Evolutionary conservation across 2,797 vertebrate genomes (phyloP).

Genomic region (Rhadinocentrus ornatus): DNA sequence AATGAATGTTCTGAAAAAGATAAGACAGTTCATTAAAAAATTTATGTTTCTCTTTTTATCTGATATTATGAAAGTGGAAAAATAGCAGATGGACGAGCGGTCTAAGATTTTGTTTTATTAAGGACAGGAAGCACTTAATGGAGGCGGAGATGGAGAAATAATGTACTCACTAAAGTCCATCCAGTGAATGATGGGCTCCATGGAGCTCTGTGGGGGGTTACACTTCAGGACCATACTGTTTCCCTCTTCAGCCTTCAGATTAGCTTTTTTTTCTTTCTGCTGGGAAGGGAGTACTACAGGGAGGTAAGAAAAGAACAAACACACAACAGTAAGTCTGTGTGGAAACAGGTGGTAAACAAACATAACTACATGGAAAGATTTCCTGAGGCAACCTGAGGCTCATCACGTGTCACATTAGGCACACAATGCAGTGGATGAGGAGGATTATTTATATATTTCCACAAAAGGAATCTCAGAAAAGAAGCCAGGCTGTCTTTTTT

Average conservation of each 20-base stretch:
- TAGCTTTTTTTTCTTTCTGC: slow-evolving; percentile 80
- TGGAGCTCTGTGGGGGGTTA: slow-evolving; percentile 80
- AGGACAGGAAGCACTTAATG: slow-evolving; percentile 41
- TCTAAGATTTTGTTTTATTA: slow-evolving; percentile 15
- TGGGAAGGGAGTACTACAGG: slow-evolving; percentile 75
- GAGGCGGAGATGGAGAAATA: slow-evolving; percentile 38
- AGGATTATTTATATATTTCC: slow-evolving; percentile 17
- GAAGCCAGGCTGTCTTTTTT: slow-evolving; percentile 24
- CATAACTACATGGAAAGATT: slow-evolving; percentile 23
- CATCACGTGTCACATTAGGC: slow-evolving; percentile 23
- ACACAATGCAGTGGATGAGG: slow-evolving; percentile 10
- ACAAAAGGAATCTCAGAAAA: slow-evolving; percentile 26
- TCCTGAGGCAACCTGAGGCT: slow-evolving; percentile 20
- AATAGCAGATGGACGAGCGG: slow-evolving; percentile 13
- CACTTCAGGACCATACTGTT: slow-evolving; percentile 76
- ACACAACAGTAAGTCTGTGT: slow-evolving; percentile 7
- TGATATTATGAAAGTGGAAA: slow-evolving; percentile 17
- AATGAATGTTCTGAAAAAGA: neutral
- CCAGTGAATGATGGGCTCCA: slow-evolving; percentile 85
- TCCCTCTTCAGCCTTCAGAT: slow-evolving; percentile 72
- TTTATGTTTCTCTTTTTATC: neutral
- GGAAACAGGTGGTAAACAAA: slow-evolving; percentile 14
- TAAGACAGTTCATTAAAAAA: slow-evolving; percentile 6
- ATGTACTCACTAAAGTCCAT: slow-evolving; percentile 84
- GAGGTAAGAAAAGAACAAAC: slow-evolving; percentile 22